phyloP scores from a whole-genome alignment of 2,113 vertebrate genomes.

The Xiphophorus couchianus region DNA sequence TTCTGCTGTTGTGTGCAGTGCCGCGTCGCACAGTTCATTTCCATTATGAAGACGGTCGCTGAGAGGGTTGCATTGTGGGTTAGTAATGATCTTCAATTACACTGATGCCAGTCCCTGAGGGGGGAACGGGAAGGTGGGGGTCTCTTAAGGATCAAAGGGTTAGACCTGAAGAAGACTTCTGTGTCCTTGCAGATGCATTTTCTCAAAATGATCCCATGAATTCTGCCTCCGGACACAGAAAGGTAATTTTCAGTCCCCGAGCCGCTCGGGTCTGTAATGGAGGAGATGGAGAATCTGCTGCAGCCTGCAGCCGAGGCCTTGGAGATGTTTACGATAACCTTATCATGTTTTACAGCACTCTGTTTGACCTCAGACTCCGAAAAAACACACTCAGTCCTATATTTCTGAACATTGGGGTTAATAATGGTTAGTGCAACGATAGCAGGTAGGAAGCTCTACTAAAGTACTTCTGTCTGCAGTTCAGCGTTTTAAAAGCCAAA shows the following conservation, averaged over 20 bases:
- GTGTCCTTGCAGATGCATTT: conserved; percentile 75
- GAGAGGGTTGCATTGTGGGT: conserved; percentile 82
- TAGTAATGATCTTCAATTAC: conserved; percentile 85
- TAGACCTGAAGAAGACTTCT: conserved; percentile 77
- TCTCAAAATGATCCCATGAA: conserved; percentile 72
- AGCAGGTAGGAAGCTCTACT: neutral
- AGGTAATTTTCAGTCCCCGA: conserved; percentile 71
- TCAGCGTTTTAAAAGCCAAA: neutral
- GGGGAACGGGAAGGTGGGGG: conserved; percentile 67
- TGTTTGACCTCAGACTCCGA: conserved; percentile 18
- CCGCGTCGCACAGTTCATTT: conserved; percentile 76
- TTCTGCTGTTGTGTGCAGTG: conserved; percentile 68
- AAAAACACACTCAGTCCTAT: neutral
- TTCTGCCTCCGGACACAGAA: conserved; percentile 70
- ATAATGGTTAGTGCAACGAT: neutral
- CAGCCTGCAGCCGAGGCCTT: conserved; percentile 47
- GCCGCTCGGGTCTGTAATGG: conserved; percentile 52
- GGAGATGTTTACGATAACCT: conserved; percentile 59
- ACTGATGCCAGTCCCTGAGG: conserved; percentile 76
- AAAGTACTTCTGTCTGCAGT: neutral
- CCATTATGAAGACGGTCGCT: conserved; percentile 79
- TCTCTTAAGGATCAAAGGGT: conserved; percentile 83
- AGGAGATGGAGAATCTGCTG: conserved; percentile 49
- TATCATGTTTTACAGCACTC: conserved; percentile 12
- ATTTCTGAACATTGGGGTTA: neutral